Evolutionary conservation across 2,113 vertebrate genomes (phyloP).

Genomic region (Sturnira hondurensis): DNA sequence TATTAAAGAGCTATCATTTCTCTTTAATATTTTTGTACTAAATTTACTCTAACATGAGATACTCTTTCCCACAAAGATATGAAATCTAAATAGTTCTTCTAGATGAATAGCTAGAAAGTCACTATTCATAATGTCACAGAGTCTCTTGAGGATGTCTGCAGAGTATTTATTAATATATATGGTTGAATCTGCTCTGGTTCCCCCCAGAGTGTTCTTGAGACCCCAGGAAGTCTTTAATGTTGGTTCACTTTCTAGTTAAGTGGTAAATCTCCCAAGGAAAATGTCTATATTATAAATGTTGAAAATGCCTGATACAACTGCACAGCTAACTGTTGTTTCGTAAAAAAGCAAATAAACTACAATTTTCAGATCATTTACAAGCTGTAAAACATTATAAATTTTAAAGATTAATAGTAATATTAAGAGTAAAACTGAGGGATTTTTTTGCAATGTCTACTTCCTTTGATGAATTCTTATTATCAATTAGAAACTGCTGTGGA

Average conservation of each 20-base stretch:
- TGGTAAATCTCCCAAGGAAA: not conserved
- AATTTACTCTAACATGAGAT: not conserved
- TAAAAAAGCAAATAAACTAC: not conserved
- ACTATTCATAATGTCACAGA: not conserved
- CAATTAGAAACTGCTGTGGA: not conserved
- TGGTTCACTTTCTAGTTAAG: slow-evolving; percentile 1
- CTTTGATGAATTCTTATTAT: not conserved
- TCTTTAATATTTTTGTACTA: slow-evolving; percentile 5
- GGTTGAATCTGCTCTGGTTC: not conserved
- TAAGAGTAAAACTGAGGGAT: not conserved
- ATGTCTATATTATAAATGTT: not conserved
- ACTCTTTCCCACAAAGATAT: not conserved
- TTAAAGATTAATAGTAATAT: not conserved
- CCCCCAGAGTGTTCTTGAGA: not conserved
- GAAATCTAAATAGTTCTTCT: not conserved
- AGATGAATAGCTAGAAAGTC: not conserved
- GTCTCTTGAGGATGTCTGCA: not conserved
- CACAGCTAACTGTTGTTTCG: not conserved
- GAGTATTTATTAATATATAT: not conserved
- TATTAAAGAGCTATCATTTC: slow-evolving; percentile 25
- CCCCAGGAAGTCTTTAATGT: not conserved
- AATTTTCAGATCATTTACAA: not conserved
- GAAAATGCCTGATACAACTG: not conserved
- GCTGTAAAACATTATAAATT: not conserved
- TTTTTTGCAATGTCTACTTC: not conserved